These are phyloP conservation scores for Wasmannia auropunctata DNA, from an alignment of 1,140 invertebrate species.

Conservation along the genomic window DNA sequence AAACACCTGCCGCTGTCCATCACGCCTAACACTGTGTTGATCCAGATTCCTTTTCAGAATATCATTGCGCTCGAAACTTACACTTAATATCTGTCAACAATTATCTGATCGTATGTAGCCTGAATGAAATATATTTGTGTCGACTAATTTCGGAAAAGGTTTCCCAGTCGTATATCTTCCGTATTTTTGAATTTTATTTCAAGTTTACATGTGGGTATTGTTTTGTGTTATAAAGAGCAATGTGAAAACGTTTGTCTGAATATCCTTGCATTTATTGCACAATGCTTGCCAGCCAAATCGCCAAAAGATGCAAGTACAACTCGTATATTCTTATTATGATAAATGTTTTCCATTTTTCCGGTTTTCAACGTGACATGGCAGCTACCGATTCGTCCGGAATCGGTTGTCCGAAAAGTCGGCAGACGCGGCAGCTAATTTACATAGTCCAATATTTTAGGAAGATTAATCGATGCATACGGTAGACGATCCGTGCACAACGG, in stretches of 20 bases:
- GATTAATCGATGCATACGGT: slow-evolving; percentile 45
- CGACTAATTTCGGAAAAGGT: neutral
- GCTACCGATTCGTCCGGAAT: neutral
- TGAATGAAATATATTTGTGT: neutral
- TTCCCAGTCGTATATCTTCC: neutral
- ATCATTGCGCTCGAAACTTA: neutral
- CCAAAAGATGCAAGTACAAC: neutral
- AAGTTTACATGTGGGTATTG: neutral
- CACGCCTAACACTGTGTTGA: neutral
- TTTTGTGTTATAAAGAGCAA: neutral
- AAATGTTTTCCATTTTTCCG: neutral
- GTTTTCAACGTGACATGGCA: neutral
- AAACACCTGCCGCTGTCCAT: slow-evolving; percentile 72
- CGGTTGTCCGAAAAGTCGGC: slow-evolving; percentile 5
- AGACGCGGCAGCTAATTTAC: slow-evolving; percentile 35
- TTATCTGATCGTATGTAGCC: neutral
- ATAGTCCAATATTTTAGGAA: slow-evolving; percentile 49
- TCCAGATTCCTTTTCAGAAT: neutral
- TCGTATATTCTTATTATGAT: slow-evolving; percentile 6
- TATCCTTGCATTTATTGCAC: neutral
- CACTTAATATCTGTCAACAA: slow-evolving; percentile 14
- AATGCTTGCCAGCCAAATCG: neutral
- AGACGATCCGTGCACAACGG: neutral
- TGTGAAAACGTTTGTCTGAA: neutral
- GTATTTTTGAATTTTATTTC: neutral